phyloP scores from a whole-genome alignment of 30 jellyfish, hydroid and myxozoan species.

The Aurelia aurita region DNA sequence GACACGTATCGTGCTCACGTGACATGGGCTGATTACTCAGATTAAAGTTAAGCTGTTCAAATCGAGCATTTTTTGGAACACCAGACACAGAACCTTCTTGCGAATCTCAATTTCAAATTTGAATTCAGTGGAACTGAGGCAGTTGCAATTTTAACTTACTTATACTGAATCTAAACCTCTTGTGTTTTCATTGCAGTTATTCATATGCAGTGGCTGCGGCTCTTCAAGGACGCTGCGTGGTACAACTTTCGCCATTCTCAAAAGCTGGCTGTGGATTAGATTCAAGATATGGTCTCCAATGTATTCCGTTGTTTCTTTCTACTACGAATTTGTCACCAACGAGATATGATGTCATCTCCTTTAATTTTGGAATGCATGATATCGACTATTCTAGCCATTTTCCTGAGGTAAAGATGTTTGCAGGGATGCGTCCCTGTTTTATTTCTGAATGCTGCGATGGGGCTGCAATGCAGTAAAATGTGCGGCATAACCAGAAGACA shows the following conservation, averaged over 20 bases:
- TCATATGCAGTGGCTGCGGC: slow-evolving; percentile 95
- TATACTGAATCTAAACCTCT: too few species aligned
- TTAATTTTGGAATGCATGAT: slow-evolving; percentile 95
- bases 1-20: too few species aligned
- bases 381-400: slow-evolving; percentile 68
- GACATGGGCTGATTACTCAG: too few species aligned
- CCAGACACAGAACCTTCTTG: too few species aligned
- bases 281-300: slow-evolving; percentile 84
- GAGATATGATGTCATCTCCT: slow-evolving; percentile 79
- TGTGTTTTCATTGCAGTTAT: slow-evolving; percentile 56
- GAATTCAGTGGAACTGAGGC: too few species aligned
- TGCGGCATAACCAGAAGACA: too few species aligned
- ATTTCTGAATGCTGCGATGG: not conserved
- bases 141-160: too few species aligned
- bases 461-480: too few species aligned
- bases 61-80: too few species aligned
- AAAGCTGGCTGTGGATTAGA: slow-evolving; percentile 92
- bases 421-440: not conserved
- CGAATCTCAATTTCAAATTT: too few species aligned
- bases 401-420: slow-evolving; percentile 77
- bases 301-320: slow-evolving; percentile 70
- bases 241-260: slow-evolving; percentile 90
- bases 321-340: slow-evolving; percentile 85
- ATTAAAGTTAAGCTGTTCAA: too few species aligned
- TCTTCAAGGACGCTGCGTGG: slow-evolving; percentile 76